These are phyloP conservation scores for Nothoprocta pentlandii DNA, from an alignment of 2,113 vertebrate species.

Conservation along the genomic window DNA sequence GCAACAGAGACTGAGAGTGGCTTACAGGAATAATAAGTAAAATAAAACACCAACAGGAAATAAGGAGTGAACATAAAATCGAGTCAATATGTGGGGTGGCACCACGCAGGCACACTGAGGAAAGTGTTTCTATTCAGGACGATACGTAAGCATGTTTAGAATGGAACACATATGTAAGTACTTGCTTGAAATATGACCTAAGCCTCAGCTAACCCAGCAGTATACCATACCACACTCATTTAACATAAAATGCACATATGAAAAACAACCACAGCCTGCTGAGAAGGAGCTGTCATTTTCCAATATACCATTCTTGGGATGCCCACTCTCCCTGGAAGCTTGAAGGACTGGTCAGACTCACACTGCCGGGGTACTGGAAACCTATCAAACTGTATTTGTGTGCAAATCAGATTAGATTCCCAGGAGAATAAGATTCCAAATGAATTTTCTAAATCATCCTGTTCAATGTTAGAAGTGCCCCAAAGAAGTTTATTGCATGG, in stretches of 20 bases:
- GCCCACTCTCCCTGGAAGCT: background rate
- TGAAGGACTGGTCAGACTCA: background rate
- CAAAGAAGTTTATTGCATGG: background rate
- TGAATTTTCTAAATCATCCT: slow-evolving; percentile 1
- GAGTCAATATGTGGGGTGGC: slow-evolving; percentile 61
- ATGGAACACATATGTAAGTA: slow-evolving; percentile 65
- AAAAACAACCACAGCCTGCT: background rate
- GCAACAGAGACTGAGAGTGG: slow-evolving; percentile 49
- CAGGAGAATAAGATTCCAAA: background rate
- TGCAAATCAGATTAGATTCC: slow-evolving; percentile 17
- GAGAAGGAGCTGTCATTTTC: slow-evolving; percentile 19
- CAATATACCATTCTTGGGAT: background rate
- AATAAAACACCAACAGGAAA: slow-evolving; percentile 63
- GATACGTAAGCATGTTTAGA: slow-evolving; percentile 37
- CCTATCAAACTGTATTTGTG: background rate
- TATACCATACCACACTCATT: slow-evolving; percentile 21
- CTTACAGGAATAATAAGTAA: slow-evolving; percentile 63
- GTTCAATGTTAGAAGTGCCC: background rate
- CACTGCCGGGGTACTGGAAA: background rate
- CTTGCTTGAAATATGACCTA: slow-evolving; percentile 61
- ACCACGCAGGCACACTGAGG: slow-evolving; percentile 52
- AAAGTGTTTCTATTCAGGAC: slow-evolving; percentile 57
- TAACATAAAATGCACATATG: slow-evolving; percentile 36
- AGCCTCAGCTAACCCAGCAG: slow-evolving; percentile 33
- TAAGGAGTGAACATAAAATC: slow-evolving; percentile 59